Evolutionary conservation across 2,888 invertebrate genomes (phyloP).

Genomic region (Pollenia labialis): DNA sequence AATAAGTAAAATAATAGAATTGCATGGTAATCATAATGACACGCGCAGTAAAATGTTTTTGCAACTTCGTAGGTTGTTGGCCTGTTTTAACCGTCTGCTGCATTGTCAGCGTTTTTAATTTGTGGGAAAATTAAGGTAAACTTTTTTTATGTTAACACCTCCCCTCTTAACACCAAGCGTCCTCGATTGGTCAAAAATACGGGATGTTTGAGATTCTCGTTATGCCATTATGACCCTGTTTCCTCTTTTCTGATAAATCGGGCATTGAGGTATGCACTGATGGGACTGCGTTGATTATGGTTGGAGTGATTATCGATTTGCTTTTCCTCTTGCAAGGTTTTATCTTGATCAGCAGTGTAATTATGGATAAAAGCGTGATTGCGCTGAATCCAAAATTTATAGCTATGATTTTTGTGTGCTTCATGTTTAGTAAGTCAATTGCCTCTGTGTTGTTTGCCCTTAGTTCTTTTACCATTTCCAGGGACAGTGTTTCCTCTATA

Average conservation of each 20-base stretch:
- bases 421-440: background rate
- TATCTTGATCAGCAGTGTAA: background rate
- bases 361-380: background rate
- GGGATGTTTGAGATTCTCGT: background rate
- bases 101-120: background rate
- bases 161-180: background rate
- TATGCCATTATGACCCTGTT: background rate
- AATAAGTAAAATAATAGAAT: background rate
- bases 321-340: background rate
- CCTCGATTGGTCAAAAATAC: background rate
- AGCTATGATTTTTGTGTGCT: background rate
- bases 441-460: background rate
- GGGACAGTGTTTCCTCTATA: conserved; percentile 25
- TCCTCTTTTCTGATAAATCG: background rate
- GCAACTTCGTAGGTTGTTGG: background rate
- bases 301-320: background rate
- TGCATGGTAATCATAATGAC: background rate
- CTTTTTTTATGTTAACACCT: conserved; percentile 7
- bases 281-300: background rate
- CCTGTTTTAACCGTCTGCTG: conserved; percentile 10
- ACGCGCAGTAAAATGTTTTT: background rate
- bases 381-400: too few relatives aligned
- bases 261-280: background rate
- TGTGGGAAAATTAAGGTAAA: too few relatives aligned
- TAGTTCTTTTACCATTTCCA: conserved; percentile 3